phyloP scores from a whole-genome alignment of 1,140 invertebrate genomes.

The Cepaea nemoralis region DNA sequence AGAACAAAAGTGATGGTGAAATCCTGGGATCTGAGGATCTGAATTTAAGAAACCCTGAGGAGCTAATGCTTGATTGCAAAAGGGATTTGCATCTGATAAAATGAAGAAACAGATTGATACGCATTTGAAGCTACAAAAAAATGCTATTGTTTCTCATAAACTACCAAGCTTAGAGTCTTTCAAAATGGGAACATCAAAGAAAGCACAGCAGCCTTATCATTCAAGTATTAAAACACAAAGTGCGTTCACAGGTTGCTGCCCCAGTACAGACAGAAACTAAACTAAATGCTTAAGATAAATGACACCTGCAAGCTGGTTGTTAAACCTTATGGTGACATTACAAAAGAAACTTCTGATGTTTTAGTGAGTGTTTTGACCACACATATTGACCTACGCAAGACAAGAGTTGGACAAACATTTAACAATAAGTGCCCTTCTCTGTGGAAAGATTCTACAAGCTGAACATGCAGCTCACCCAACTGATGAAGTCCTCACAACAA shows the following conservation, averaged over 20 bases:
- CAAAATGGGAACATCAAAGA: neutral
- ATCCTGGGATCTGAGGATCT: neutral
- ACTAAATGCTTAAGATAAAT: neutral
- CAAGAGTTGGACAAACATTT: slow-evolving; percentile 11
- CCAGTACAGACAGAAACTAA: neutral
- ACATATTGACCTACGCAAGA: neutral
- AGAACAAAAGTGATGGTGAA: neutral
- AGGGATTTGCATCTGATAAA: neutral
- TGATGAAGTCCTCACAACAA: slow-evolving; percentile 1
- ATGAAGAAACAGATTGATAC: neutral
- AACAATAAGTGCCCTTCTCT: neutral
- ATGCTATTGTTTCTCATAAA: neutral
- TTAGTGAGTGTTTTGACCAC: neutral
- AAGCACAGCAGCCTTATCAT: neutral
- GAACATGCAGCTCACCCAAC: neutral
- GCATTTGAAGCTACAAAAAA: neutral
- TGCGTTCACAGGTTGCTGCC: neutral
- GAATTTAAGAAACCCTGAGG: slow-evolving; percentile 15
- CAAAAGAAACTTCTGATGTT: slow-evolving; percentile 20
- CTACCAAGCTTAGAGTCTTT: neutral
- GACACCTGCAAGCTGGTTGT: neutral
- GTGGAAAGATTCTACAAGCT: neutral
- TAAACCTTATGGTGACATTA: slow-evolving; percentile 27
- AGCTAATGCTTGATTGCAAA: neutral
- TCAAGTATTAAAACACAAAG: neutral